phyloP scores from a whole-genome alignment of 2,888 invertebrate species.

The Leptarthrus brevirostris region DNA sequence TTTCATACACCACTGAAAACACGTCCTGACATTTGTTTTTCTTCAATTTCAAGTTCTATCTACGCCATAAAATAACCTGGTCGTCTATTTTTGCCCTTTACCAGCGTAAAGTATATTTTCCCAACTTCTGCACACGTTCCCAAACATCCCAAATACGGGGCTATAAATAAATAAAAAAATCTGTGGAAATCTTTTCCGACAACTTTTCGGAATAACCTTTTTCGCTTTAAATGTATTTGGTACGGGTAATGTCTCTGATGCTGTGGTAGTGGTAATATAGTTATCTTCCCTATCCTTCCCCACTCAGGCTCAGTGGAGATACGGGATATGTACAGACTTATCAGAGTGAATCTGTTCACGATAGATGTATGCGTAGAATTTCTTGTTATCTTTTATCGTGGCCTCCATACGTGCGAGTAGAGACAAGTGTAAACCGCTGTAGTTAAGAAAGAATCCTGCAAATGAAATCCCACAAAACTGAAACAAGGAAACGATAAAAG shows the following conservation, averaged over 20 bases:
- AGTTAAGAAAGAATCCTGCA: conserved; percentile 37
- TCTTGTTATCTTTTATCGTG: conserved; percentile 39
- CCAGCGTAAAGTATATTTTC: conserved; percentile 33
- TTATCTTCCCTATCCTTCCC: conserved; percentile 11
- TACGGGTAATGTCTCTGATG: conserved; percentile 13
- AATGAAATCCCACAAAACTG: conserved; percentile 41
- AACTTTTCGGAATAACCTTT: conserved; percentile 49
- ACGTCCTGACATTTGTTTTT: conserved; percentile 47
- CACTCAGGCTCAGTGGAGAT: background rate
- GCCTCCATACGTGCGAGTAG: conserved; percentile 18
- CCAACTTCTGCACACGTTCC: conserved; percentile 40
- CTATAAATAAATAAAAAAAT: conserved; percentile 53
- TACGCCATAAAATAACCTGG: conserved; percentile 43
- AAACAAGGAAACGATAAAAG: conserved; percentile 23
- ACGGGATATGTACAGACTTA: conserved; percentile 2
- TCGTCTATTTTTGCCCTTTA: background rate
- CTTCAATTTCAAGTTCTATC: conserved; percentile 48
- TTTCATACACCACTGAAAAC: background rate
- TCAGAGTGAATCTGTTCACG: background rate
- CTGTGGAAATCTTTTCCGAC: conserved; percentile 52
- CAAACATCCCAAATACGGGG: conserved; percentile 24
- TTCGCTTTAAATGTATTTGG: conserved; percentile 38
- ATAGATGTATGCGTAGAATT: conserved; percentile 29
- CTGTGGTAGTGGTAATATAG: conserved; percentile 47
- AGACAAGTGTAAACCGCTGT: conserved; percentile 17